Base-by-base conservation (phyloP, 2,797 vertebrate species). In the Chelon auratus region DNA sequence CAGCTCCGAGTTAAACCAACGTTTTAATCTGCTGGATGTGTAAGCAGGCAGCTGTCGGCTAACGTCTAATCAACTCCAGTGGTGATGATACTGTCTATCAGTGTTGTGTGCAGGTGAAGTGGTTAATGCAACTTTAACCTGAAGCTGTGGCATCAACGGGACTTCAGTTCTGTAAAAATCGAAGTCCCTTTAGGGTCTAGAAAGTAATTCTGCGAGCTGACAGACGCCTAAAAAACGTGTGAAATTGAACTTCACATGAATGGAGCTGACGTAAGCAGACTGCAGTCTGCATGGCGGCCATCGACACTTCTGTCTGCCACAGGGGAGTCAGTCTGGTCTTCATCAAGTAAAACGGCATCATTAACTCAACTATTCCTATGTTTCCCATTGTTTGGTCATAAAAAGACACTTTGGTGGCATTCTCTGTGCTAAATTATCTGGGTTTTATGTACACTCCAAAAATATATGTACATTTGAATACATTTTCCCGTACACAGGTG, bases 371-470 rank as follows among this genome's bases (percentile, higher is more conserved):
- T 59, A 66, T 47, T 64, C 37, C 20, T 0, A 58, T 6, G 1
- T n/a, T 5, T 0, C 0, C 50, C n/a, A 24, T n/a, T n/a, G 33
- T 18, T 30, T 66, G 43, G 30, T 51, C 53, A 65, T 77, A 63
- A 61, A 69, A 75, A 71, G 9, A 53, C 40, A 70, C 63, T 22
- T 57, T 30, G 37, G 30, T 66, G 30, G 33, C n/a, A 22, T 18
- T 20, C 12, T 48, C 55, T 52, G 20, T 63, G n/a, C n/a, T 40
- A 13, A 11, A 45, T 30, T n/a, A 58, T 51, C 9, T 11, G 53
- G 26, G 45, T 53, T 37, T 43, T 37, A 33, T 45, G 43, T 8
- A 5, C 15, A 43, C 42, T 63, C 8, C 17, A 48, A 9, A 9
- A 10, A 9, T 18, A 18, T 48, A 33, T 33, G 52, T 54, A 17